Evolutionary conservation across 2,888 invertebrate species (phyloP).

Genomic region (Caenorhabditis sp.): DNA sequence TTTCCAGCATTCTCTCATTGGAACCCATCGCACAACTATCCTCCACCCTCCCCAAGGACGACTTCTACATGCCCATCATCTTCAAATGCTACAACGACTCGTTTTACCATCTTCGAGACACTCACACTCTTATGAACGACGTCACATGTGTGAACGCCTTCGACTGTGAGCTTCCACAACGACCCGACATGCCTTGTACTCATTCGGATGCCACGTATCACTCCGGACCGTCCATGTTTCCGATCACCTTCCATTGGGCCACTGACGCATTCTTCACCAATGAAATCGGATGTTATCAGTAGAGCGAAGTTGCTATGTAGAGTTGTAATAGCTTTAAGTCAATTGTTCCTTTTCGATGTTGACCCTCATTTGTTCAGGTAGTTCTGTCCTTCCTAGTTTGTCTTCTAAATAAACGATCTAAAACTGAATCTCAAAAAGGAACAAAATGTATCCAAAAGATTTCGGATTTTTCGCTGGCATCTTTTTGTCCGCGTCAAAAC

Average conservation of each 20-base stretch:
- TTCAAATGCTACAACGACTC: constrained; percentile 64
- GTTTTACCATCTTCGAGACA: constrained; percentile 51
- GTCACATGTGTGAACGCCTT: constrained; percentile 59
- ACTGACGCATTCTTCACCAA: constrained; percentile 28
- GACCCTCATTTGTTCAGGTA: not conserved
- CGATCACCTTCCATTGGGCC: constrained; percentile 58
- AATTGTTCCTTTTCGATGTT: not conserved
- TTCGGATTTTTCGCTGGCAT: not conserved
- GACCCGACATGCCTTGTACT: constrained; percentile 37
- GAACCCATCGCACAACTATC: constrained; percentile 27
- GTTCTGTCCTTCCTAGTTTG: not conserved
- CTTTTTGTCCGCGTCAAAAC: not conserved
- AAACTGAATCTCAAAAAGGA: not conserved
- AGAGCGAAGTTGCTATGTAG: not conserved
- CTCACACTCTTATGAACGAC: constrained; percentile 48
- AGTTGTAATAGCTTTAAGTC: constrained; percentile 15
- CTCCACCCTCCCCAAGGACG: constrained; percentile 35
- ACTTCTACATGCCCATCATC: constrained; percentile 59
- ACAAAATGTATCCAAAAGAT: not conserved
- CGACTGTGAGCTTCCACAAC: constrained; percentile 57
- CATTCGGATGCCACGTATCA: constrained; percentile 64
- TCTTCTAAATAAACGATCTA: not conserved
- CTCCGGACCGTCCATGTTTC: constrained; percentile 61
- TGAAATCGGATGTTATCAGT: constrained; percentile 65
- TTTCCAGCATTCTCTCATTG: constrained; percentile 33